Percentiles rank a stretch among this genome's conserved stretches.
Conservation (phyloP, 2,797 vertebrate genomes). For the Catharus ustulatus region DNA sequence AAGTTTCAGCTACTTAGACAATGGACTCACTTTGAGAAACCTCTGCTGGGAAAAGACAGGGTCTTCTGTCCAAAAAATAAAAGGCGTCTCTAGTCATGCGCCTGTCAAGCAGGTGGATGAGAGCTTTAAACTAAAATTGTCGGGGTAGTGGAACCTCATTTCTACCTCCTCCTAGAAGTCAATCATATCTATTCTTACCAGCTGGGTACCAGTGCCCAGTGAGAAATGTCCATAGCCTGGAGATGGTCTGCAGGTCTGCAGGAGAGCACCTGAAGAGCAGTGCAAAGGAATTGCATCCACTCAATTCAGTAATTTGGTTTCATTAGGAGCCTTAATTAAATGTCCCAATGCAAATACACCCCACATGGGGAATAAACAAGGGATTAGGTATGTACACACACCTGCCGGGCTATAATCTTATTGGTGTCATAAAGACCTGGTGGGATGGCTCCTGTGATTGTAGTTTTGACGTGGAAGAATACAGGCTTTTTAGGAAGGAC, state of each 20-base stretch:
- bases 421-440: fast-evolving
- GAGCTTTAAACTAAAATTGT: neutral
- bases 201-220: neutral
- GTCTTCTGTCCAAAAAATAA: neutral
- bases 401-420: neutral
- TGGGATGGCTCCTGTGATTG: neutral
- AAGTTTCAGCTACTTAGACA: neutral
- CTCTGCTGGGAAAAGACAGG: fast-evolving
- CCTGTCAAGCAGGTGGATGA: neutral
- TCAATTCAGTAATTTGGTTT: fast-evolving
- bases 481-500: neutral
- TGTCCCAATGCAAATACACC: neutral
- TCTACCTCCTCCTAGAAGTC: neutral
- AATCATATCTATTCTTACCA: neutral
- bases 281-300: neutral
- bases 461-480: neutral
- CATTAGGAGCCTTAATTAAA: neutral
- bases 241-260: neutral
- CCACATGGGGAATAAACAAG: neutral
- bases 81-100: neutral
- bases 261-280: neutral
- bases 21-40: neutral
- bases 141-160: fast-evolving
- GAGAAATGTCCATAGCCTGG: neutral
- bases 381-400: fast-evolving